Evolutionary conservation across 30 jellyfish, hydroid and myxozoan species (phyloP).

Genomic region (Hydractinia echinata): DNA sequence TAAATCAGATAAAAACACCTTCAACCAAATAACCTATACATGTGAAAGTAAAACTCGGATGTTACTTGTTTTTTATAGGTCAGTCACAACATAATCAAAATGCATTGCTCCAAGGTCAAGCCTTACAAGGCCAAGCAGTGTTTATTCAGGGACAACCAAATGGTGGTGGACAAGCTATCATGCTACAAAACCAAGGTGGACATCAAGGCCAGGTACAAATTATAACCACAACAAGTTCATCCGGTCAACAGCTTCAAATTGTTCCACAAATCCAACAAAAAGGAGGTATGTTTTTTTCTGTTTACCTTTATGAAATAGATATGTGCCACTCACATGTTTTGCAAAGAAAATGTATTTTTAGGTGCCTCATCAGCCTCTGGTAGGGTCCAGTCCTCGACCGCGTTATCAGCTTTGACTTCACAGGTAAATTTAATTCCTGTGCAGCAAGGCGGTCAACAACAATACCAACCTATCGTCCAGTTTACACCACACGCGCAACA

Average conservation of each 20-base stretch:
- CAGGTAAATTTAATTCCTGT: slow-evolving; percentile 96
- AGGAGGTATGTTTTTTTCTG: slow-evolving; percentile 30
- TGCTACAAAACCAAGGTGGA: slow-evolving; percentile 79
- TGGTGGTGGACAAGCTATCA: slow-evolving; percentile 69
- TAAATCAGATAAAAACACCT: neutral
- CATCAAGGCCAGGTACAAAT: slow-evolving; percentile 88
- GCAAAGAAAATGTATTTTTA: no score
- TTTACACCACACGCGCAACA: slow-evolving; percentile 75
- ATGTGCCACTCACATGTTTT: neutral
- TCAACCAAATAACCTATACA: neutral
- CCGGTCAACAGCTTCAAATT: slow-evolving; percentile 80
- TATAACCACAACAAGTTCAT: slow-evolving; percentile 71
- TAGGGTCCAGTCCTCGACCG: slow-evolving; percentile 66
- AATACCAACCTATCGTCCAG: slow-evolving; percentile 69
- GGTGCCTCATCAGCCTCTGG: neutral
- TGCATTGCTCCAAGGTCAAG: slow-evolving; percentile 74
- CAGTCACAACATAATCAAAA: slow-evolving; percentile 67
- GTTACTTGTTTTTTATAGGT: slow-evolving; percentile 27
- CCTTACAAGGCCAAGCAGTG: slow-evolving; percentile 92
- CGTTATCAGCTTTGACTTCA: slow-evolving; percentile 92
- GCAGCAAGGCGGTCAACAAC: slow-evolving; percentile 61
- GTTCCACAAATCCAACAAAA: slow-evolving; percentile 85
- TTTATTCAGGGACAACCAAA: slow-evolving; percentile 75
- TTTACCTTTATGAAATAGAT: neutral
- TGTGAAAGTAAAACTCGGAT: neutral